Evolutionary conservation across 2,113 vertebrate genomes (phyloP), one percentile per base, ranked within the genome.

Genomic region (Etheostoma spectabile): DNA sequence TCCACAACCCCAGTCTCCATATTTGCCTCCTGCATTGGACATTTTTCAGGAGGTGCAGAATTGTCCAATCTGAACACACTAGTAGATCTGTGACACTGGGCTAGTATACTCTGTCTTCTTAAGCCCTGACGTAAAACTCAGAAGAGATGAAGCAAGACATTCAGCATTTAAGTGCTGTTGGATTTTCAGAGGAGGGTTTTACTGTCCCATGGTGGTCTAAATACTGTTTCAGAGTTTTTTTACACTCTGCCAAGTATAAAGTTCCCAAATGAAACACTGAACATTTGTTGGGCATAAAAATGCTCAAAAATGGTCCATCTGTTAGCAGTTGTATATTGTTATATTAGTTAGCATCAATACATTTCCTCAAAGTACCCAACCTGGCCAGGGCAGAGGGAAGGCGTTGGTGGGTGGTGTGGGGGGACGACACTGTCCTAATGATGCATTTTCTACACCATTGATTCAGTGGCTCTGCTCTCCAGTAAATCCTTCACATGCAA

Each of bases 381-480:
- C 57, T 62, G 84, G 51, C 70, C 15, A 66, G 70, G 64, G 33
- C n/a, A 14, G 7, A 3, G 59, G 51, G 74, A 35, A 27, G 21
- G 38, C n/a, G 45, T n/a, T 24, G 42, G 68, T 80, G 78, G 14
- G 51, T 61, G 24, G 66, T 52, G 60, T 74, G 73, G 69, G 79
- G 84, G 84, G 83, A 57, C 64, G 83, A 87, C 91, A 86, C 89
- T 86, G 90, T 93, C 88, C 92, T 95, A 94, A 94, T 94, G 94
- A 95, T 94, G 93, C 93, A 93, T 95, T 94, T 95, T 94, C 95
- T 93, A 93, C 94, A 83, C 92, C 94, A 95, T 94, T 95, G 94
- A 95, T 95, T 95, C 91, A 86, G 87, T 86, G 85, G 89, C 92
- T 94, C 77, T 90, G 87, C 91, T 94, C 92, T 94, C 89, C 93